Evolutionary conservation across 2,888 invertebrate species (phyloP).

Genomic region (Ennomos quercinarius): DNA sequence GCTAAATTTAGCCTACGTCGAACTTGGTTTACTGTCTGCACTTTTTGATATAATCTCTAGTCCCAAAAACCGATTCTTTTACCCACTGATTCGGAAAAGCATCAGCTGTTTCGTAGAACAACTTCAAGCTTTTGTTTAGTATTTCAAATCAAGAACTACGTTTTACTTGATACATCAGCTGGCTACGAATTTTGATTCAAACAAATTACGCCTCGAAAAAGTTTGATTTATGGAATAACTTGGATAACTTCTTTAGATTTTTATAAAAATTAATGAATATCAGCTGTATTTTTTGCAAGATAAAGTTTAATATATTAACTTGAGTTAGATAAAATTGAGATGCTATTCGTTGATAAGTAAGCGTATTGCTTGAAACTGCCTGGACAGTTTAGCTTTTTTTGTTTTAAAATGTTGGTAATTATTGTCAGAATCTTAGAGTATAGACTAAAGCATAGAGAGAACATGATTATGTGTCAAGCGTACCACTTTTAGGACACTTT

Average conservation of each 20-base stretch:
- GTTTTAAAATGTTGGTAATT: no score
- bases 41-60: conserved; percentile 46
- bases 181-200: conserved; percentile 2
- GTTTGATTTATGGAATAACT: conserved; percentile 1
- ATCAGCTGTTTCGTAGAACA: conserved; percentile 50
- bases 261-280: neutral
- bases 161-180: conserved; percentile 21
- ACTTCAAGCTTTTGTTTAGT: conserved; percentile 32
- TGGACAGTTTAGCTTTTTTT: no score
- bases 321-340: no score
- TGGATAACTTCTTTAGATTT: neutral
- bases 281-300: no score
- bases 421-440: no score
- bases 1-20: neutral
- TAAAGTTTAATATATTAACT: neutral
- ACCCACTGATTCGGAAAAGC: conserved; percentile 52
- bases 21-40: conserved; percentile 15
- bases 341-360: no score
- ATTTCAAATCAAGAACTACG: conserved; percentile 7
- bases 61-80: conserved; percentile 52
- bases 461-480: no score
- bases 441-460: no score
- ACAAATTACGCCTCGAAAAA: neutral
- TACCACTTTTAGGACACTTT: no score
- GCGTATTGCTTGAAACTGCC: no score